Percentiles rank a stretch among this genome's conserved stretches.
Evolutionary conservation across 2,797 vertebrate species (phyloP).

Genomic region (Melanotaenia boesemani): DNA sequence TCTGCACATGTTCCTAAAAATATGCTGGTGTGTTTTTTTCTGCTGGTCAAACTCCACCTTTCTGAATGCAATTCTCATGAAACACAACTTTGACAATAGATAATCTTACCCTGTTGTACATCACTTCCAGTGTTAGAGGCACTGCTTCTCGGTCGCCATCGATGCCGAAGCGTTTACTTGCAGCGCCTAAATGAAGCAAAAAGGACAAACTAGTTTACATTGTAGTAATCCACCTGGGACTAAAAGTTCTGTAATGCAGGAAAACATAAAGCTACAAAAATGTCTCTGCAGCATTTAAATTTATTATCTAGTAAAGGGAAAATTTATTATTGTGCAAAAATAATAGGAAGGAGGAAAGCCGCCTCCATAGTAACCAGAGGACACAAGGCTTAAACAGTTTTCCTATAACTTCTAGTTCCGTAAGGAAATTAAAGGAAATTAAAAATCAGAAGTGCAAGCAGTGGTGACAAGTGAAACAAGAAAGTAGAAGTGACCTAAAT

Average conservation of each 20-base stretch:
- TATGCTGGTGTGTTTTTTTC: neutral
- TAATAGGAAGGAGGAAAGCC: neutral
- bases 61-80: neutral
- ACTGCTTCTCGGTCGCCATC: conserved; percentile 96
- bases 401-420: conserved; percentile 24
- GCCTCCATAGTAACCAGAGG: conserved; percentile 1
- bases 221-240: neutral
- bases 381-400: neutral
- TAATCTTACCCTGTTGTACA: conserved; percentile 90
- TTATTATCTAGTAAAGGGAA: neutral
- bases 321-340: neutral
- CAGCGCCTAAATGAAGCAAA: conserved; percentile 84
- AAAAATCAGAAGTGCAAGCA: conserved; percentile 53
- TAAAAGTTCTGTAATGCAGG: neutral
- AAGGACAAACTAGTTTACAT: neutral
- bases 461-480: conserved; percentile 45
- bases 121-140: conserved; percentile 91
- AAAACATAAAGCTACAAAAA: neutral
- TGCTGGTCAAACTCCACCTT: neutral
- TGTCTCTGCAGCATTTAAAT: neutral
- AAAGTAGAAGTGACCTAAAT: conserved; percentile 59
- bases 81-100: neutral
- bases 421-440: conserved; percentile 54
- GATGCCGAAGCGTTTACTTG: conserved; percentile 95
- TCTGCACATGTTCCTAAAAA: neutral